Percentiles rank a stretch among this genome's conserved stretches.
These are phyloP conservation scores for Hoplias malabaricus DNA, from an alignment of 2,113 vertebrate species.

Conservation along the genomic window DNA sequence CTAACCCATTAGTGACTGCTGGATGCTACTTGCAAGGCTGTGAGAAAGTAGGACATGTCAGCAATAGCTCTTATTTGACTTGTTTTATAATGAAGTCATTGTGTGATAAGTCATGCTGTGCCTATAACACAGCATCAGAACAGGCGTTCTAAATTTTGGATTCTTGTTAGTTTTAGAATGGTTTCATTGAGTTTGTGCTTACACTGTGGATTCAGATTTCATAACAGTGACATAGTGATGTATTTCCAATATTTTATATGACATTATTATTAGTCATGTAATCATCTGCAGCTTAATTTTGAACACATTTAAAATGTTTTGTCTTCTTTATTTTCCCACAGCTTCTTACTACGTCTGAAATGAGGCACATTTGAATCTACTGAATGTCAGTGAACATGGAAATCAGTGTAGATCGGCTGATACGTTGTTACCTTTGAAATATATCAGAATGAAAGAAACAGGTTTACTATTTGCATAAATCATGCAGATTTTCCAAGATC, in stretches of 20 bases:
- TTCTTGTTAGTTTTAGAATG: too few species aligned
- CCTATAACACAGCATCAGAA: neutral
- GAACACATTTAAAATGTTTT: too few species aligned
- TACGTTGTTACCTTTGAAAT: neutral
- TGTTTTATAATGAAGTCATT: neutral
- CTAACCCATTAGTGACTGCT: constrained; percentile 14
- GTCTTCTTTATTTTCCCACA: too few species aligned
- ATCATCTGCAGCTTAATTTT: too few species aligned
- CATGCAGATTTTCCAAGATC: neutral
- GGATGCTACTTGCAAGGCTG: neutral
- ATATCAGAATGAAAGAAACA: neutral
- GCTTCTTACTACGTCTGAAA: too few species aligned
- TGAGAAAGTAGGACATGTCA: neutral
- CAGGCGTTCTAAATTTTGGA: too few species aligned
- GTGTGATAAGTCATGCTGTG: neutral
- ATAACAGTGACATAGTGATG: too few species aligned
- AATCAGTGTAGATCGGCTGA: neutral
- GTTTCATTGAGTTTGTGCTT: too few species aligned
- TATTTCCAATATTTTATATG: too few species aligned
- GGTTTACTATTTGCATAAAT: neutral
- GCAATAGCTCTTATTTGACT: neutral
- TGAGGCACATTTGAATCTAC: neutral
- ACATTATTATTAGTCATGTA: too few species aligned
- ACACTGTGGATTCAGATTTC: too few species aligned
- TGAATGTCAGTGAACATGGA: neutral